phyloP scores from a whole-genome alignment of 2,888 invertebrate species.

The Altica lythri region DNA sequence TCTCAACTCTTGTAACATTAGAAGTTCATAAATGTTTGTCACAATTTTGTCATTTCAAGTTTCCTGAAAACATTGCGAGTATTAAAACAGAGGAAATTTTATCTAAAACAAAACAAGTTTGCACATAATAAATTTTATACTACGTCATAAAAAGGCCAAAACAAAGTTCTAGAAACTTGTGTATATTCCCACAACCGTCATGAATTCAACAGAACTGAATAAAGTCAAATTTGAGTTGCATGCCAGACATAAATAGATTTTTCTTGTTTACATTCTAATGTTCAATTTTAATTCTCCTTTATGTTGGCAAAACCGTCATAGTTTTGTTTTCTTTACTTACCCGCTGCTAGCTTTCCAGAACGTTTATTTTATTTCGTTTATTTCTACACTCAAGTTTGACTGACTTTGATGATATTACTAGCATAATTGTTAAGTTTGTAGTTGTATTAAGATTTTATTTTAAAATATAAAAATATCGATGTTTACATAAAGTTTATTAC shows the following conservation, averaged over 20 bases:
- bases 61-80: too few relatives aligned
- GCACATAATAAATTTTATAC: slow-evolving; percentile 6
- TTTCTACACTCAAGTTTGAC: slow-evolving; percentile 9
- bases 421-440: too few relatives aligned
- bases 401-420: too few relatives aligned
- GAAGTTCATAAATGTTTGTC: too few relatives aligned
- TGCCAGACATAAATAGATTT: slow-evolving; percentile 17
- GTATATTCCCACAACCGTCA: slow-evolving; percentile 13
- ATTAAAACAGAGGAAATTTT: neutral
- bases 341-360: slow-evolving; percentile 9
- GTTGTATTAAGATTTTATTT: too few relatives aligned
- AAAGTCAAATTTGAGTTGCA: slow-evolving; percentile 20
- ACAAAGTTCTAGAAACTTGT: slow-evolving; percentile 9
- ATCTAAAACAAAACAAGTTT: neutral
- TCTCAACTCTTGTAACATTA: too few relatives aligned
- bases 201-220: slow-evolving; percentile 13
- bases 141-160: neutral
- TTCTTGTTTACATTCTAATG: slow-evolving; percentile 22
- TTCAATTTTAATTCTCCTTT: slow-evolving; percentile 21
- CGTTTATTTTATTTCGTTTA: slow-evolving; percentile 14
- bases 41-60: too few relatives aligned
- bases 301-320: slow-evolving; percentile 14
- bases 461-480: too few relatives aligned
- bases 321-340: slow-evolving; percentile 15
- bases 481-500: too few relatives aligned